These are phyloP conservation scores for Drosophila niveifrons DNA, from an alignment of 2,888 invertebrate species.

Conservation along the genomic window DNA sequence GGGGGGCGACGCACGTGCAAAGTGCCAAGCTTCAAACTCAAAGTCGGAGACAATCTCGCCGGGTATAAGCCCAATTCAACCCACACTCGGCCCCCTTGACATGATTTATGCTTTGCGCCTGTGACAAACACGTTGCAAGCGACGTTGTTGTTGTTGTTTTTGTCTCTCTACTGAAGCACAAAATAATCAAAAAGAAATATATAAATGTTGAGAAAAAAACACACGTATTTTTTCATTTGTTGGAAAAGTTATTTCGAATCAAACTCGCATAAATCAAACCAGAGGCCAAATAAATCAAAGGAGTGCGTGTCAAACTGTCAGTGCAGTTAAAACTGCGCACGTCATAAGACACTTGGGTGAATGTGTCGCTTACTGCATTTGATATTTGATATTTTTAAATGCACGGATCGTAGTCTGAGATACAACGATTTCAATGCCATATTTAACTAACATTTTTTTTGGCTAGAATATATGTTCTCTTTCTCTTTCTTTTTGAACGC, in stretches of 20 bases:
- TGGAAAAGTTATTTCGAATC: conserved; percentile 39
- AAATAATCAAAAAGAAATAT: conserved; percentile 35
- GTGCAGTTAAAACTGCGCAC: conserved; percentile 37
- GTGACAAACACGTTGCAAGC: conserved; percentile 63
- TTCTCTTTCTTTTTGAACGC: not conserved
- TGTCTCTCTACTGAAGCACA: conserved; percentile 26
- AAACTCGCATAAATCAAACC: conserved; percentile 63
- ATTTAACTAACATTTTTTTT: not conserved
- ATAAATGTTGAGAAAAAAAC: not conserved
- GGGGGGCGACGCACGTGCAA: conserved; percentile 64
- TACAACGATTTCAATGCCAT: not conserved
- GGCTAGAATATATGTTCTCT: not conserved
- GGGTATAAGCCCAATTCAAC: conserved; percentile 28
- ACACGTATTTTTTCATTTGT: conserved; percentile 17
- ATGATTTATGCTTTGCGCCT: conserved; percentile 59
- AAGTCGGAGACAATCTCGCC: not conserved
- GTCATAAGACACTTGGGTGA: not conserved
- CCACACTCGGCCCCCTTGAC: conserved; percentile 38
- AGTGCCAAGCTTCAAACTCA: conserved; percentile 22
- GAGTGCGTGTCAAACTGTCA: conserved; percentile 38
- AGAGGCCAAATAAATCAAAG: conserved; percentile 38
- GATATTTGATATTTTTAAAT: conserved; percentile 7
- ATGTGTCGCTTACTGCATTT: conserved; percentile 1
- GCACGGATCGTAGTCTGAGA: not conserved
- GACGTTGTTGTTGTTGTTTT: conserved; percentile 8